Base-by-base conservation (phyloP, 35 echinoderm and acorn worm genomes). In the Heliocidaris erythrogramma region DNA sequence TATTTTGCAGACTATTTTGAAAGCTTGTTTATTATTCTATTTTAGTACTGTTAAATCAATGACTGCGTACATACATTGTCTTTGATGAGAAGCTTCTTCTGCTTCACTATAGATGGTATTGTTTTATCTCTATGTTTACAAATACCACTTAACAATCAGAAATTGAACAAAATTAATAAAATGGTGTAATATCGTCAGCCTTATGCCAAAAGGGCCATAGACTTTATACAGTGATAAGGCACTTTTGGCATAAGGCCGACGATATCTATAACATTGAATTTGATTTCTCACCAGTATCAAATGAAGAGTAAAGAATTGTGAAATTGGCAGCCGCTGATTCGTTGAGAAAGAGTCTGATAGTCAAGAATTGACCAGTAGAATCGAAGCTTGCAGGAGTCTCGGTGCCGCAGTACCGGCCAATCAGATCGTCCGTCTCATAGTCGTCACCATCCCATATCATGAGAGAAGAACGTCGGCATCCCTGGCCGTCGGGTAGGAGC, bases 401-500 rank as follows among this genome's bases (percentile, higher is more conserved):
- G 27, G 91, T 50, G 47, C 91, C 91, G 48, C 91, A 92, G 91
- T 92, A 92, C 14, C 91, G 91, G 21, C 91, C 91, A 30, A 92
- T 92, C 91, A 92, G 48, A 11, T 9, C 17, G 49, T 92, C 49
- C 31, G 47, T 92, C 91, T 49, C 47, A 30, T 11, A 48, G 50
- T 92, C 48, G 18, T 92, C 91, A 14, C 91, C 91, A 27, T 92
- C 91, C 91, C 91, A 92, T 49, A 92, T 92, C 47, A 92, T 92
- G 48, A 92, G 91, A 2, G 91, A 52, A 13, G 91, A 92, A 3
- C 91, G 48, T 50, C 91, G 4, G 50, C 91, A 92, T 27, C 91
- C 91, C 30, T 92, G 91, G 18, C 91, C 91, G 91, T 92, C 91
- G 21, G 91, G 91, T 59, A 92, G 27, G 21, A 11, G 9, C 5